Evolutionary conservation across 2,888 invertebrate genomes (phyloP).

Genomic region (Ypsolopha sequella): DNA sequence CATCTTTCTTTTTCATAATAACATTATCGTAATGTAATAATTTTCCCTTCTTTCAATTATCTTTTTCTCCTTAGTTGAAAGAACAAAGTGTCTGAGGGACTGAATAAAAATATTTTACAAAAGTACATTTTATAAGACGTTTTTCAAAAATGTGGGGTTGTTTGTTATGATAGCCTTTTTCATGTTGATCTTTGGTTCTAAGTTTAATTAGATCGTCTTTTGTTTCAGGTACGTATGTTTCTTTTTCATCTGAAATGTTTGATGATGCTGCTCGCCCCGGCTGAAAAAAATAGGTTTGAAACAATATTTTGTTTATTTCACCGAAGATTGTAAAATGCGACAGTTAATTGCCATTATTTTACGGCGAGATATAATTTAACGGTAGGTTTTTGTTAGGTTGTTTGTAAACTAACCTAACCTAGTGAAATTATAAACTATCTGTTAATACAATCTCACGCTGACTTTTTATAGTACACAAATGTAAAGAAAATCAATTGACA

Average conservation of each 20-base stretch:
- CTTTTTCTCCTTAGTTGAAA: constrained; percentile 31
- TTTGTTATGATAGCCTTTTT: not conserved
- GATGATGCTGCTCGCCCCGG: not conserved
- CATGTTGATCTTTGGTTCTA: not conserved
- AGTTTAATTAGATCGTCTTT: constrained; percentile 7
- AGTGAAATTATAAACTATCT: too few species aligned
- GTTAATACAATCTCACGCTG: too few species aligned
- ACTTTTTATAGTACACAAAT: too few species aligned
- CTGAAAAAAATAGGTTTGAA: not conserved
- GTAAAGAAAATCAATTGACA: too few species aligned
- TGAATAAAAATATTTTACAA: constrained; percentile 52
- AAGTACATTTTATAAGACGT: constrained; percentile 48
- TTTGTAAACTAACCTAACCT: too few species aligned
- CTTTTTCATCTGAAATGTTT: not conserved
- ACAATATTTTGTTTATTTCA: not conserved
- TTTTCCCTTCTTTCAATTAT: constrained; percentile 34
- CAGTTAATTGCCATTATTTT: too few species aligned
- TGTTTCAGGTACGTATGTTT: constrained; percentile 12
- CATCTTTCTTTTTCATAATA: constrained; percentile 11
- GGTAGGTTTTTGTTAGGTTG: too few species aligned
- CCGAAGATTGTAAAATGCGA: not conserved
- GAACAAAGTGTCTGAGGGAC: constrained; percentile 25
- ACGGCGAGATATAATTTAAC: too few species aligned
- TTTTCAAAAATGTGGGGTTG: constrained; percentile 9
- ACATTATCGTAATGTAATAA: constrained; percentile 28